A percentile compares a stretch with the other conserved stretches of the same genome.
phyloP scores from a whole-genome alignment of 37 sponge, comb jelly and placozoan species.

The Axinella damicornis region DNA sequence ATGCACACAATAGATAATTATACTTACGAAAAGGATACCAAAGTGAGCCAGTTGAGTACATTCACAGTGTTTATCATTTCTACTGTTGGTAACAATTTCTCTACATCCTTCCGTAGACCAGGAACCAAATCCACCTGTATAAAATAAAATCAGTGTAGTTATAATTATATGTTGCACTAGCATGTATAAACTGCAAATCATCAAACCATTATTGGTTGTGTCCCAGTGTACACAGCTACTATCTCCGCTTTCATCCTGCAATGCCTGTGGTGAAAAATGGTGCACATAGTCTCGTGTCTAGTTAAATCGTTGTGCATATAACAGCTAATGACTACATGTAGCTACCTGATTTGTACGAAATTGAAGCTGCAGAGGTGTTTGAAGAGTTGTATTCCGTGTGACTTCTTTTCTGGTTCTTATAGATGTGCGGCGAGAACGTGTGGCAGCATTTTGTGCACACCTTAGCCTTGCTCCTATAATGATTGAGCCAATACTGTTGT shows the following conservation, averaged over 20 bases:
- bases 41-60: conserved; percentile 36
- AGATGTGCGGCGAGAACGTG: neutral
- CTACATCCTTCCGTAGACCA: conserved; percentile 9
- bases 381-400: no score
- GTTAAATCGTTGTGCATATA: no score
- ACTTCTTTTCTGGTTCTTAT: no score
- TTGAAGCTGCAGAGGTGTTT: no score
- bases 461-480: conserved; percentile 9
- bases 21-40: conserved; percentile 41
- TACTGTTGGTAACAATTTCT: neutral
- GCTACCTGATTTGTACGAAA: no score
- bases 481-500: conserved; percentile 18
- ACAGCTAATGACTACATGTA: no score
- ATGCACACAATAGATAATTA: neutral
- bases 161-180: no score
- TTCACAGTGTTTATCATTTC: neutral
- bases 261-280: no score
- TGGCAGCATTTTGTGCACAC: neutral
- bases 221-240: conserved; percentile 16
- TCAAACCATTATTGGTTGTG: neutral
- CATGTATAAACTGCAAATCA: neutral
- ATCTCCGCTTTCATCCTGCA: neutral
- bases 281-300: no score
- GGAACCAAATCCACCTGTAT: conserved; percentile 4
- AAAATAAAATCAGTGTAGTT: neutral